Evolutionary conservation across 2,888 invertebrate genomes (phyloP).

Genomic region (Andrena fulva): DNA sequence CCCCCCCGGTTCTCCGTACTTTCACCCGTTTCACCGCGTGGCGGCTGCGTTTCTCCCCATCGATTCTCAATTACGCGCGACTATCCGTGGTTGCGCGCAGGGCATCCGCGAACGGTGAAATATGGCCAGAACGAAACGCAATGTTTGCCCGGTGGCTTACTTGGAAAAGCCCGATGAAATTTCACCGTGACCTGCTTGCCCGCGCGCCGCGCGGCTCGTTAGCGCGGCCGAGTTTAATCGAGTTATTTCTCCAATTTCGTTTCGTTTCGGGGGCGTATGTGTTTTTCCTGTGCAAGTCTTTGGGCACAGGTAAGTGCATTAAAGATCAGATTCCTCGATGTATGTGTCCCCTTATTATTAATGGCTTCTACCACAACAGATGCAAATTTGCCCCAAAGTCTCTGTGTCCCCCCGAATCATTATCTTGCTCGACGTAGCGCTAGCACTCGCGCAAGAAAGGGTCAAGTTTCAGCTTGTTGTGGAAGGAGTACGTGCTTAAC

Average conservation of each 20-base stretch:
- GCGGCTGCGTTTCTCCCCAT: constrained; percentile 11
- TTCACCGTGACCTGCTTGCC: background rate
- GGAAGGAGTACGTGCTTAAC: too few species aligned
- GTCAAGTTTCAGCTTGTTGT: too few species aligned
- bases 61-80: constrained; percentile 47
- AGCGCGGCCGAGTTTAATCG: background rate
- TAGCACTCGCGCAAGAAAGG: too few species aligned
- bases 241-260: background rate
- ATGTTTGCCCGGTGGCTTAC: background rate
- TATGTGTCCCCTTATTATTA: too few species aligned
- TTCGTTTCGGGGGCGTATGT: background rate
- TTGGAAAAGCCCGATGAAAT: background rate
- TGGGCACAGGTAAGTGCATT: too few species aligned
- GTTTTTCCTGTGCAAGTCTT: background rate
- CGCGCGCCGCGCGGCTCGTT: background rate
- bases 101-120: constrained; percentile 7
- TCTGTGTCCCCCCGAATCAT: too few species aligned
- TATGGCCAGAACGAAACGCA: background rate
- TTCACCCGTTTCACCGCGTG: constrained; percentile 5
- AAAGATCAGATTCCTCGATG: too few species aligned
- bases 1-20: background rate
- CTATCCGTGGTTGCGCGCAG: background rate
- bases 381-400: too few species aligned
- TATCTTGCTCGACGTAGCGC: too few species aligned
- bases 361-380: too few species aligned